Conservation (phyloP, 2,113 vertebrate genomes). For the Campylorhamphus procurvoides region DNA sequence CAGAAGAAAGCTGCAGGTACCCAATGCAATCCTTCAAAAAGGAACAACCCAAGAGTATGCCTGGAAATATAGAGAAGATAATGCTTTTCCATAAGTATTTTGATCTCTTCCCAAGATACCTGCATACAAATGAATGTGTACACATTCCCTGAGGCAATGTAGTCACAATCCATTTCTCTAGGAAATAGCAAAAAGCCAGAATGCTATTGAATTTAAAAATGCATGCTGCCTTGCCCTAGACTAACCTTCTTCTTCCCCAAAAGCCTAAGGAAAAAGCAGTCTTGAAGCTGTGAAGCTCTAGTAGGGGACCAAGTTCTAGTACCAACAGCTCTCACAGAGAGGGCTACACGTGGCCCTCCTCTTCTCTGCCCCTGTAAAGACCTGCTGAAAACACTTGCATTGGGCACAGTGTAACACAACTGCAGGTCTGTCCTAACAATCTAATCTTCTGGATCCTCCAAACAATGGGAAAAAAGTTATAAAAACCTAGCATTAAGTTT, state of each 20-base stretch:
- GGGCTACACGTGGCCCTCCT: fast-evolving
- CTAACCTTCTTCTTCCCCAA: background rate
- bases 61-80: background rate
- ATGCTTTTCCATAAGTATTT: background rate
- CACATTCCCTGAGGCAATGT: background rate
- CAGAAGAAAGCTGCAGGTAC: background rate
- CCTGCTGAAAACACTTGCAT: background rate
- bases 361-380: background rate
- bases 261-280: background rate
- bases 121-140: background rate
- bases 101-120: background rate
- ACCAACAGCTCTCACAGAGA: background rate
- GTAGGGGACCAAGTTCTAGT: background rate
- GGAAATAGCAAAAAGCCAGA: background rate
- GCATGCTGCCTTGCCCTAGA: background rate
- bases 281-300: background rate
- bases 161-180: background rate
- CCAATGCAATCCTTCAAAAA: background rate
- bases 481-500: background rate
- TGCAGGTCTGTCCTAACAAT: background rate
- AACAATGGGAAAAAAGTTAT: background rate
- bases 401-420: background rate
- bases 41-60: background rate
- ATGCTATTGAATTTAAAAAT: background rate
- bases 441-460: background rate